Evolutionary conservation across 2,113 vertebrate genomes (phyloP), one percentile per base, ranked within the genome.

Genomic region (Nanger granti): DNA sequence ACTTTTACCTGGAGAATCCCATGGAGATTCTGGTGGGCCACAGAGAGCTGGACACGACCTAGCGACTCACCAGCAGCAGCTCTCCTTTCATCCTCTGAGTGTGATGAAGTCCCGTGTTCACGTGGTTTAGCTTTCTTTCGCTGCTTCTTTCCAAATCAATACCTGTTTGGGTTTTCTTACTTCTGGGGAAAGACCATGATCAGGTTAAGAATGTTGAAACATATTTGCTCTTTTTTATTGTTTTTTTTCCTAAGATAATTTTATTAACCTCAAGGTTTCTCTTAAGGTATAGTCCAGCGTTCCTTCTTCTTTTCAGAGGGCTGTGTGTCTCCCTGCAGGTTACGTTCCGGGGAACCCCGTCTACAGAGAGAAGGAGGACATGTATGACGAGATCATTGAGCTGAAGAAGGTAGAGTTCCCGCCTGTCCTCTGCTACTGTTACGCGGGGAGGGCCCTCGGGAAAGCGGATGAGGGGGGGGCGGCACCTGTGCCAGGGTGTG

Each of bases 321-420:
- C 26, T 14, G 0, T 91, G 28, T 86, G 1, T 98, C 7, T 94
- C 95, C 95, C 92, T 96, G 7, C 96, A 98, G 98, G 99, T 92
- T 97, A 98, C 11, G 60, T 98, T 84, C 99, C 99, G 49, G 99
- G 99, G 86, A 99, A 99, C 52, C 98, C 98, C 0, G 98, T 99
- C 97, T 99, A 98, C 98, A 99, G 99, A 98, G 99, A 99, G 60
- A 99, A 99, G 89, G 99, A 99, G 97, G 99, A 99, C 91, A 99
- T 99, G 99, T 99, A 99, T 24, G 99, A 99, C 76, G 99, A 99
- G 98, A 99, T 99, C 69, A 98, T 99, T 55, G 99, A 99, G 91
- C 97, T 99, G 82, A 99, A 99, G 97, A 99, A 99, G 99, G 99
- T 99, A 98, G 88, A n/a, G 2, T 57, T 37, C 87, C 18, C 24